Percentiles rank a stretch among this genome's conserved stretches.
These are phyloP conservation scores for Phaethon lepturus DNA, from an alignment of 2,113 vertebrate species.

Conservation along the genomic window DNA sequence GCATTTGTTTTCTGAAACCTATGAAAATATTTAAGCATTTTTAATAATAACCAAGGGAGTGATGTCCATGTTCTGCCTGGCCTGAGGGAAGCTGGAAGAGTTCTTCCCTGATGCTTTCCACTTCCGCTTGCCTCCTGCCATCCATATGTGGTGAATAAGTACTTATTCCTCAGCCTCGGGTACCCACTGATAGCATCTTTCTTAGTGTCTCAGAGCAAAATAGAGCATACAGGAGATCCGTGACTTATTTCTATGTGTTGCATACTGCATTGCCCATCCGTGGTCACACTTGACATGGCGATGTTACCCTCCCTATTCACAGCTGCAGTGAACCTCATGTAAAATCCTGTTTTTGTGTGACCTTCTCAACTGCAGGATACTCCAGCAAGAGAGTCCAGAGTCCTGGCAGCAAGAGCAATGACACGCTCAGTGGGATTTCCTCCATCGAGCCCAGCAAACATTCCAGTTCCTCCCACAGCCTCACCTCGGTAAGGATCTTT, in stretches of 20 bases:
- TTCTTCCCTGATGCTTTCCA: neutral
- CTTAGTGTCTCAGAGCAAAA: neutral
- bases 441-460: conserved; percentile 94
- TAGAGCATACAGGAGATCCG: neutral
- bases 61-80: accelerated
- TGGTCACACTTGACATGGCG: neutral
- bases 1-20: neutral
- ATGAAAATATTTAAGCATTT: neutral
- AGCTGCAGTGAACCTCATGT: neutral
- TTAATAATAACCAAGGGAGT: neutral
- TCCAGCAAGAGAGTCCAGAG: conserved; percentile 88
- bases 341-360: neutral
- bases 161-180: neutral
- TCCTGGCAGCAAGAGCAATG: conserved; percentile 92
- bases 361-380: conserved; percentile 69
- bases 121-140: neutral
- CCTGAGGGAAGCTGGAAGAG: neutral
- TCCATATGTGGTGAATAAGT: neutral
- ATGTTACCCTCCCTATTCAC: neutral
- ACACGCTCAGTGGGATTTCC: conserved; percentile 94
- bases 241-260: neutral
- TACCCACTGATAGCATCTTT: neutral
- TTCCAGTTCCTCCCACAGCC: conserved; percentile 93
- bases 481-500: conserved; percentile 85
- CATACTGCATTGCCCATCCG: neutral